These are phyloP conservation scores for Paramormyrops kingsleyae DNA, from an alignment of 2,113 vertebrate species.

Conservation along the genomic window DNA sequence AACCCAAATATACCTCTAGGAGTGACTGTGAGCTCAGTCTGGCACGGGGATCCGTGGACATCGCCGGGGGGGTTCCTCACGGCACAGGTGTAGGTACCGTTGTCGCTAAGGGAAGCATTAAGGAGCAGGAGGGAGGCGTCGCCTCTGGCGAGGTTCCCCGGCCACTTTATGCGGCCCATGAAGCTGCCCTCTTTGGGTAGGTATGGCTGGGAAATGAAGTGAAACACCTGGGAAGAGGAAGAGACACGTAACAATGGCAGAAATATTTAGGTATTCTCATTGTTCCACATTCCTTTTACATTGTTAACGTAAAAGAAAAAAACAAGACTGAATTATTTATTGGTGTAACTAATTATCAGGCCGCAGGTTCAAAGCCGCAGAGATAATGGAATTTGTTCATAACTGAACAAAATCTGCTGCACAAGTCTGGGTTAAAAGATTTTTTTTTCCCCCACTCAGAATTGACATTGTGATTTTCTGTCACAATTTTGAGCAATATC, in stretches of 20 bases:
- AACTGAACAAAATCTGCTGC: neutral
- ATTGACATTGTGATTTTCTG: neutral
- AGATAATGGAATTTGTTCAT: neutral
- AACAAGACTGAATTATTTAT: neutral
- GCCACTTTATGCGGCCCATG: conserved; percentile 69
- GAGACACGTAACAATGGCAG: neutral
- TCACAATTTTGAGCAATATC: neutral
- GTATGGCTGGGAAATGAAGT: conserved; percentile 71
- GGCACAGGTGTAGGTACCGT: conserved; percentile 80
- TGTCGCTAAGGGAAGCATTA: conserved; percentile 67
- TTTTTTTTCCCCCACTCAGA: neutral
- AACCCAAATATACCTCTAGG: conserved; percentile 61
- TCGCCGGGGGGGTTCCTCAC: conserved; percentile 88
- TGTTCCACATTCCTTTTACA: neutral
- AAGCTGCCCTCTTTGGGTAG: conserved; percentile 63
- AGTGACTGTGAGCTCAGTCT: conserved; percentile 65
- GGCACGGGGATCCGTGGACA: conserved; percentile 73
- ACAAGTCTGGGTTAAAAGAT: neutral
- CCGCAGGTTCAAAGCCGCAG: neutral
- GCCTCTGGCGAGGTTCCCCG: conserved; percentile 59
- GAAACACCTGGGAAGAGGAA: conserved; percentile 67
- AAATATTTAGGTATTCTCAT: neutral
- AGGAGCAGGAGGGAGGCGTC: conserved; percentile 75
- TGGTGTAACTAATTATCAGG: neutral
- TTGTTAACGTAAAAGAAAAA: neutral